Evolutionary conservation across 2,797 vertebrate species (phyloP), one percentile per base, ranked within the genome.

Genomic region (Acomys russatus): DNA sequence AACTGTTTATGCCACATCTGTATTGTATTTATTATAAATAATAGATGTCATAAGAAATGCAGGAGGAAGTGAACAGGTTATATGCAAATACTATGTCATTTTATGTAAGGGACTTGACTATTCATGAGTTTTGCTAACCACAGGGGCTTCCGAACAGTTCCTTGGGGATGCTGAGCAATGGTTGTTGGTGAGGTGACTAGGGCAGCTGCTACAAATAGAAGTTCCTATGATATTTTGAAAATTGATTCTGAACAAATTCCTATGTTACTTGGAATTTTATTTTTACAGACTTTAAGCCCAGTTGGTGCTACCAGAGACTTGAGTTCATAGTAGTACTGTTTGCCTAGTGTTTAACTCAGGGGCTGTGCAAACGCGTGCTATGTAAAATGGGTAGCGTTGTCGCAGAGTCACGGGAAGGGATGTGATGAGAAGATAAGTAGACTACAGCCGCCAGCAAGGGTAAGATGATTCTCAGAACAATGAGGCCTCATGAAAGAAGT

Each of bases 181-280:
- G 25, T 49, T 79, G 2, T 82, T 44, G 1, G 70, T 64, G 6
- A 38, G 82, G 2, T 35, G 82, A 63, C 56, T 2, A 79, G 56
- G 90, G 83, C 30, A 44, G 11, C 28, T 85, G 12, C 51, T 63
- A n/a, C 2, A 18, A 88, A 68, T 82, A 25, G 30, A 56, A 71
- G 49, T 56, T 89, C 33, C 11, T 79, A 6, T 28, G 54, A 38
- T 23, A 38, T 77, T 79, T 90, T 74, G 33, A n/a, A 76, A 86
- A 96, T 61, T 94, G 64, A 54, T 87, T 73, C 14, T 63, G 51
- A 94, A 63, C 2, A 44, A 74, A 83, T 87, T 63, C 3, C 71
- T 82, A 9, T 1, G 0, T 79, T 83, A 11, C 51, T n/a, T 68
- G 66, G 28, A 20, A 35, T 38, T 93, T 89, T 95, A 18, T 73